Evolutionary conservation across 30 jellyfish, hydroid and myxozoan genomes (phyloP), one percentile per base, ranked within the genome.

Genomic region (Aurelia coerulea): DNA sequence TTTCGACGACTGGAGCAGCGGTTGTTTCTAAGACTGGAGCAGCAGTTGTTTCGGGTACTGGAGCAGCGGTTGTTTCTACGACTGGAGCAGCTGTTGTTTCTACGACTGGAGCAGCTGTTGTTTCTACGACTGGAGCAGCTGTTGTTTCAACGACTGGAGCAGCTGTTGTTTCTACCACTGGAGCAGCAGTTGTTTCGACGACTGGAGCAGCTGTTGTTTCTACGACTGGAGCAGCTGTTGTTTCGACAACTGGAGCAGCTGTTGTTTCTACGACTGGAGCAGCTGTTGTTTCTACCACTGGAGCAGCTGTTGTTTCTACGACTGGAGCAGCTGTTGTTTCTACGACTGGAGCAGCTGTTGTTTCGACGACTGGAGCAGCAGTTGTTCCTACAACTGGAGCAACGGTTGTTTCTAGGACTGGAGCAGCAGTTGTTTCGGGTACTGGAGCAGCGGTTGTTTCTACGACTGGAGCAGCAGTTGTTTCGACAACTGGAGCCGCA

Each of bases 191-290:
- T 35, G 90, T 80, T 39, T 60, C 80, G 0, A 41, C 73, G 54
- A 76, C 73, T n/a, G 79, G 88, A 54, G 78, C 77, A 2, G 88
- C 88, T 2, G 88, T 77, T 46, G 88, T 77, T 53, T 77, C 80
- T 5, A 77, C 79, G 62, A 60, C 64, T 50, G 88, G 88, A 34
- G 88, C 88, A 13, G 78, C 77, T 1, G 88, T 77, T 50, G 88
- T 69, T 32, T 42, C 52, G 5, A 66, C 37, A 18, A n/a, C 81
- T 15, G 84, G 84, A 8, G 66, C 84, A 42, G 84, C 84, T 35
- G 84, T 74, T 1, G 84, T 74, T 49, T 74, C 84, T 54, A 78
- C 79, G 34, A 63, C 88, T 54, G 88, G 79, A 31, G 67, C 84
- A 8, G 46, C 83, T 1, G 88, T 63, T 8, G 88, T 63, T 77